Conservation (phyloP, 2,888 invertebrate genomes). For the Acrobasis consociella region DNA sequence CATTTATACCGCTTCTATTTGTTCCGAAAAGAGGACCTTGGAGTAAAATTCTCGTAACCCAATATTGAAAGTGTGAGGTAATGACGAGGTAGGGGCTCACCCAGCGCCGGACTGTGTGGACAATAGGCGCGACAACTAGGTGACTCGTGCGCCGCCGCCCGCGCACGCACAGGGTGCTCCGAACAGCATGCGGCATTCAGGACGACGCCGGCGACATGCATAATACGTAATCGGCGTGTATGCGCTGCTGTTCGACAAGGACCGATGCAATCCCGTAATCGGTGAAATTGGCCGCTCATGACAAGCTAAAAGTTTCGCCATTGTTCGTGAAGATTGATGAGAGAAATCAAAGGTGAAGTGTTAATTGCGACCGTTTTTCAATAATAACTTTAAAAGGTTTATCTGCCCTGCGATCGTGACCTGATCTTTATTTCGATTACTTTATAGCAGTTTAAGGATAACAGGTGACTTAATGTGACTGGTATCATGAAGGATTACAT, state of each 20-base stretch:
- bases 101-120: conserved; percentile 68
- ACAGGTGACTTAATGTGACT: no score
- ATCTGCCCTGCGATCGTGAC: conserved; percentile 7
- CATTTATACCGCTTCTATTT: conserved; percentile 80
- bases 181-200: conserved; percentile 37
- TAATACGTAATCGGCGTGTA: conserved; percentile 40
- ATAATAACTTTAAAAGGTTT: neutral
- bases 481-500: no score
- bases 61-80: conserved; percentile 82
- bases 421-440: neutral
- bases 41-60: conserved; percentile 81
- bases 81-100: conserved; percentile 71
- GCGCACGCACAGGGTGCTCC: conserved; percentile 68
- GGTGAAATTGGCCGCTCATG: conserved; percentile 12
- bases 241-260: conserved; percentile 24
- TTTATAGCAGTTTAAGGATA: no score
- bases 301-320: conserved; percentile 3
- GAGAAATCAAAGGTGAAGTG: conserved; percentile 32
- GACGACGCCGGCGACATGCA: conserved; percentile 27
- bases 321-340: conserved; percentile 27
- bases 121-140: conserved; percentile 81
- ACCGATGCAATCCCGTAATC: conserved; percentile 12
- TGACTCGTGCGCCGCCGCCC: conserved; percentile 66
- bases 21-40: conserved; percentile 79
- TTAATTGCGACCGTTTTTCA: conserved; percentile 27